These are phyloP conservation scores for Pseudochirops corinnae DNA, from an alignment of 2,797 vertebrate species.

Conservation along the genomic window DNA sequence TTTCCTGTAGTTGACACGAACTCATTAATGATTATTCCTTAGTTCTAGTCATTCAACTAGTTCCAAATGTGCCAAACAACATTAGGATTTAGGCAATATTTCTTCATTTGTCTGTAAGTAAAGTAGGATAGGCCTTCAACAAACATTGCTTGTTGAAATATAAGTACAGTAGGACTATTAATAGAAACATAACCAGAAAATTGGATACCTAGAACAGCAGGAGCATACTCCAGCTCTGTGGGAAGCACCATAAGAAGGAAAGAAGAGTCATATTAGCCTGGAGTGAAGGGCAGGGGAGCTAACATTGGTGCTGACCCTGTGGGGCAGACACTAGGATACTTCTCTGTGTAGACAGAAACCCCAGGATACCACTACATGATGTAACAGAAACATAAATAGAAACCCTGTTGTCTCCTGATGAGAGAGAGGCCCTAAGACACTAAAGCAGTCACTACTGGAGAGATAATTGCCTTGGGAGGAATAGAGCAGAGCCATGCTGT, in stretches of 20 bases:
- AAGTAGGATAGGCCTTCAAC: too few species aligned
- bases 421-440: not conserved
- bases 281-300: not conserved
- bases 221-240: not conserved
- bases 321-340: not conserved
- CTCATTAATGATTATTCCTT: not conserved
- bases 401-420: not conserved
- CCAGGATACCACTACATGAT: not conserved
- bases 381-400: not conserved
- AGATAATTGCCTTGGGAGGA: not conserved
- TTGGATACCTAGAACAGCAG: not conserved
- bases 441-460: not conserved
- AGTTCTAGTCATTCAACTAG: not conserved
- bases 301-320: not conserved
- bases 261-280: not conserved
- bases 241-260: not conserved
- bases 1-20: not conserved
- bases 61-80: not conserved
- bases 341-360: not conserved
- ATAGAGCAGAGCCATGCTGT: not conserved
- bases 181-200: not conserved
- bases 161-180: not conserved
- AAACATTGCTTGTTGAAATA: not conserved
- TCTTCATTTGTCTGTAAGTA: not conserved
- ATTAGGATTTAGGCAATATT: not conserved